A percentile compares a stretch with the other conserved stretches of the same genome.
These are phyloP conservation scores for Gymnobelideus leadbeateri DNA, from an alignment of 2,113 vertebrate genomes.

Conservation along the genomic window DNA sequence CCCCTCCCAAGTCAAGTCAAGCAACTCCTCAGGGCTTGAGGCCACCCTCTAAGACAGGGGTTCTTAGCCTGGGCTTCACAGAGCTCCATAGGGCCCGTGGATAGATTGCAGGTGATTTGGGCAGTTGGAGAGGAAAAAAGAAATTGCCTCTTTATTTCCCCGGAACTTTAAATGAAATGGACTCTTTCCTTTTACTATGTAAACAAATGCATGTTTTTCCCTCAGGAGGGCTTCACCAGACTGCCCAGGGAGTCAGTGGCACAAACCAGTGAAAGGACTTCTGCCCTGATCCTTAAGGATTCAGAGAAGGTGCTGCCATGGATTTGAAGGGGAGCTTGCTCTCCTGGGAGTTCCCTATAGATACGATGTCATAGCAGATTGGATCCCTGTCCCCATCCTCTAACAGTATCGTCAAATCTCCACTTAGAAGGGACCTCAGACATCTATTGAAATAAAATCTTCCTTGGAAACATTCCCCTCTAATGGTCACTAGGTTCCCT, in stretches of 20 bases:
- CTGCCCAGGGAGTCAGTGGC: too few relatives aligned
- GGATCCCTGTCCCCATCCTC: background rate
- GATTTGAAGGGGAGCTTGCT: background rate
- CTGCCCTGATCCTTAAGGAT: rapidly evolving
- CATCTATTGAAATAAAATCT: background rate
- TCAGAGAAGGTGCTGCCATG: background rate
- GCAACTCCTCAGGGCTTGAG: background rate
- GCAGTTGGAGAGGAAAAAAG: background rate
- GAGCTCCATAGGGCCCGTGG: background rate
- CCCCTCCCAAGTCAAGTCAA: background rate
- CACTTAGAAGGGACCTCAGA: background rate
- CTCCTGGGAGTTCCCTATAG: background rate
- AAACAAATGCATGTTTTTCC: background rate
- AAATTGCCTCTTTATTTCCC: background rate
- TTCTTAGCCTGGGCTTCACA: background rate
- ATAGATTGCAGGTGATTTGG: too few relatives aligned
- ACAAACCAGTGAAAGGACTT: too few relatives aligned
- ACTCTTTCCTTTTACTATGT: background rate
- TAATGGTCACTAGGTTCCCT: background rate
- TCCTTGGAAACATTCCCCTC: background rate
- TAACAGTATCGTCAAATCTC: background rate
- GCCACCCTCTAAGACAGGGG: background rate
- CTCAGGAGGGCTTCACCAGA: background rate
- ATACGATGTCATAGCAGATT: background rate
- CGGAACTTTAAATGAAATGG: background rate